These are phyloP conservation scores for Dipodomys ordii DNA, from an alignment of 2,113 vertebrate genomes.

Conservation along the genomic window DNA sequence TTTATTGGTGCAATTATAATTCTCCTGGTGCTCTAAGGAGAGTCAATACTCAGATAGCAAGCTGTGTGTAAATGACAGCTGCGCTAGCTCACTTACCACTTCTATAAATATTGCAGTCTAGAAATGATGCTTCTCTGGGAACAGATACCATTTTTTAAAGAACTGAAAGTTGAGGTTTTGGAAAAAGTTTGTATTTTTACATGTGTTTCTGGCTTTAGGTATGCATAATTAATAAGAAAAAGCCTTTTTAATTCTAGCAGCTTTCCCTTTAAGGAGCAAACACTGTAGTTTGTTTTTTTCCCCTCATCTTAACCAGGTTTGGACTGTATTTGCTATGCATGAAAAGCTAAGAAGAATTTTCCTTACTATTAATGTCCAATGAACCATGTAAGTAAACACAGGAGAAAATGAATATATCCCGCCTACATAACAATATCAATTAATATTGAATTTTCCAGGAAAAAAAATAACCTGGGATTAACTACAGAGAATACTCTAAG, in stretches of 20 bases:
- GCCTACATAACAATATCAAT: conserved; percentile 47
- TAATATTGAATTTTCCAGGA: conserved; percentile 5
- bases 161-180: neutral
- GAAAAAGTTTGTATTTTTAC: neutral
- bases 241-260: conserved; percentile 34
- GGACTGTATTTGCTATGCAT: conserved; percentile 45
- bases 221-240: conserved; percentile 34
- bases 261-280: conserved; percentile 58
- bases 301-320: conserved; percentile 35
- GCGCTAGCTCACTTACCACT: conserved; percentile 8
- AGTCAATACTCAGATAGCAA: conserved; percentile 32
- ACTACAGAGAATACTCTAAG: neutral
- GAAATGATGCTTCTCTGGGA: conserved; percentile 45
- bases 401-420: conserved; percentile 62
- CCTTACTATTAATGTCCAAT: conserved; percentile 46
- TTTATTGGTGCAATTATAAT: conserved; percentile 57
- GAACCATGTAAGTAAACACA: conserved; percentile 63
- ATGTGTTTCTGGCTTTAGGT: conserved; percentile 38
- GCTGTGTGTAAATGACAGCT: conserved; percentile 46
- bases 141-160: conserved; percentile 36
- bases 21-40: conserved; percentile 49
- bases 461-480: neutral
- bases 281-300: neutral
- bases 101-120: conserved; percentile 55
- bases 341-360: conserved; percentile 53